Evolutionary conservation across 1,140 invertebrate genomes (phyloP).

Genomic region (Teleogryllus occipitalis): DNA sequence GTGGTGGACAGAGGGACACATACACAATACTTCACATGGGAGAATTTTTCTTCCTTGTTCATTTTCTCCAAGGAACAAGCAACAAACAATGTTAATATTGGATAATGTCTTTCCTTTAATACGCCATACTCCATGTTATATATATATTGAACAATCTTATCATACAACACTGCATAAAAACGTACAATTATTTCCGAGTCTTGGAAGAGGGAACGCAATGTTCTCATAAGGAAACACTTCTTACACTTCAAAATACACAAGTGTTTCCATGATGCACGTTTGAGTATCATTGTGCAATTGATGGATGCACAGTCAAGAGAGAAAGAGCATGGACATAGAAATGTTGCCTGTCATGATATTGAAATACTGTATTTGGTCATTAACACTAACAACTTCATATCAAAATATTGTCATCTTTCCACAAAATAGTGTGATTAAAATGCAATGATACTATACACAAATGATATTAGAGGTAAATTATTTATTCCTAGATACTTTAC

Average conservation of each 20-base stretch:
- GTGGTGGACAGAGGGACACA: not conserved
- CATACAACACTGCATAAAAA: slow-evolving; percentile 16
- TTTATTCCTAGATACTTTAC: too few relatives aligned
- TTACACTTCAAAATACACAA: not conserved
- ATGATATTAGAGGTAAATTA: too few relatives aligned
- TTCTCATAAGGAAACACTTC: not conserved
- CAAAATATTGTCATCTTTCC: too few relatives aligned
- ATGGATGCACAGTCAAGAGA: slow-evolving; percentile 9
- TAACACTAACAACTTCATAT: too few relatives aligned
- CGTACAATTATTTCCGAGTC: slow-evolving; percentile 9
- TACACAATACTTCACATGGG: not conserved
- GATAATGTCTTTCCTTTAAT: slow-evolving; percentile 6
- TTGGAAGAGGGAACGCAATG: slow-evolving; percentile 10
- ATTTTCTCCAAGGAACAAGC: not conserved
- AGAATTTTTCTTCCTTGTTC: not conserved
- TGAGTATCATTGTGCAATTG: not conserved
- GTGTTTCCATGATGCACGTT: not conserved
- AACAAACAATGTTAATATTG: slow-evolving; percentile 7
- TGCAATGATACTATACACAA: too few relatives aligned
- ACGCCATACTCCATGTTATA: slow-evolving; percentile 7
- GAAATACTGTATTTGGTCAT: not conserved
- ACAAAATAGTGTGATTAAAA: too few relatives aligned
- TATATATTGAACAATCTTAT: not conserved
- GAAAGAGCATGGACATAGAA: not conserved
- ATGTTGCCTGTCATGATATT: not conserved